Conservation (phyloP, 1,140 invertebrate species). For the Probaryconus sp. region DNA sequence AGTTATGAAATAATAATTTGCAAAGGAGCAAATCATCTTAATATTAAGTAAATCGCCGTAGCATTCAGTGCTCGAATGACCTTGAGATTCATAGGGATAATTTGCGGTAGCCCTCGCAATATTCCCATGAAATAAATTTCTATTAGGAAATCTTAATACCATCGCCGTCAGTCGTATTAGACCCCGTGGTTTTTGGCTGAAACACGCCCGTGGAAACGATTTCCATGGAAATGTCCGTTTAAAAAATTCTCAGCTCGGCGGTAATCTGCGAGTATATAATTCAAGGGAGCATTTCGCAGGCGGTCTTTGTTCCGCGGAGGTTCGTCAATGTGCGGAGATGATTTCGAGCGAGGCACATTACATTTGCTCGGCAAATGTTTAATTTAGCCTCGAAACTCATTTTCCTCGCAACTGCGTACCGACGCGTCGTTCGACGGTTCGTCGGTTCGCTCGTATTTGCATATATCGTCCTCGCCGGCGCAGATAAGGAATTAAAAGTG, state of each 20-base stretch:
- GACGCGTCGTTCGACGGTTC: conserved; percentile 50
- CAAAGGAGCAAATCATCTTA: no score
- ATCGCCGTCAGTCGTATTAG: no score
- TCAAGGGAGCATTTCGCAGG: conserved; percentile 38
- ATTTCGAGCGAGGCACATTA: conserved; percentile 54
- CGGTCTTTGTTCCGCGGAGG: conserved; percentile 32
- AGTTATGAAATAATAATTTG: no score
- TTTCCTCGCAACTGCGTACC: conserved; percentile 53
- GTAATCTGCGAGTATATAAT: conserved; percentile 48
- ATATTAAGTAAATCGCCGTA: no score
- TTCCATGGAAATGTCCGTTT: conserved; percentile 46
- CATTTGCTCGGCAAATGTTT: conserved; percentile 59
- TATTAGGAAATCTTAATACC: conserved; percentile 52
- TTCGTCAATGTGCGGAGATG: conserved; percentile 51
- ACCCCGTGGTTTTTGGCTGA: no score
- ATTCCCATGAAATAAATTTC: conserved; percentile 46
- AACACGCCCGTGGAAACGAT: conserved; percentile 43
- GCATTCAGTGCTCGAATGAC: no score
- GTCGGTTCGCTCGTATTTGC: conserved; percentile 54
- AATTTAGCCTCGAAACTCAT: conserved; percentile 62
- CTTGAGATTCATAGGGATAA: no score
- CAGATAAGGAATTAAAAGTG: conserved; percentile 68
- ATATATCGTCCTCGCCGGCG: conserved; percentile 51
- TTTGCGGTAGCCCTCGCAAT: no score
- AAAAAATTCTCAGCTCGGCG: conserved; percentile 37